Evolutionary conservation across 2,888 invertebrate genomes (phyloP), one percentile per base, ranked within the genome.

Genomic region (Creontiades dilutus): DNA sequence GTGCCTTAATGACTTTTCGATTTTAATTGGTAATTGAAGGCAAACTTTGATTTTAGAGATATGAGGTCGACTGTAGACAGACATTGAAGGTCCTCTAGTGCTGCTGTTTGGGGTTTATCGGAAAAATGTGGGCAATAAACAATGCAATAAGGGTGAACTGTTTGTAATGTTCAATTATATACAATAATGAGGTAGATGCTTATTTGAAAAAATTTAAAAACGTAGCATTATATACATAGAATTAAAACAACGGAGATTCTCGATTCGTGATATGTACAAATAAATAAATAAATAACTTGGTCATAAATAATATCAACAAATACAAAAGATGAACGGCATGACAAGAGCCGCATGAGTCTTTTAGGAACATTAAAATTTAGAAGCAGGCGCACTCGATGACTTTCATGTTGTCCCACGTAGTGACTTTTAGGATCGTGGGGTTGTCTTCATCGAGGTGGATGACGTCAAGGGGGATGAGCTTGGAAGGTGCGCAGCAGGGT

Each of bases 351-450:
- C 28, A 27, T 52, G 48, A 86, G 88, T 88, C 88, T 88, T 88
- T 81, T 89, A 91, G 91, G 91, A 91, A 91, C 91, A 90, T 68
- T 27, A 52, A 23, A 57, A 37, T 78, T 88, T 94, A 96, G 92
- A 96, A 95, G 93, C 96, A 96, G 90, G 96, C 96, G 93, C 96
- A 96, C 93, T 96, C 96, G 89, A 95, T 93, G 76, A 96, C 96
- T 92, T 94, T 94, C 95, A 96, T 96, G 92, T 96, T 95, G 92
- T 95, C 95, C 96, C 96, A 96, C 89, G 94, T 95, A 86, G 96
- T 95, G 76, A 96, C 94, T 92, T 95, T 95, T 80, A 96, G 93
- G 92, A 95, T 95, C 55, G 94, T 94, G 46, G 94, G 94, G 92
- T 96, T 94, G 91, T 95, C 94, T 92, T 95, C 95, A 92, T 96